Percentiles rank a stretch among this genome's conserved stretches.
These are phyloP conservation scores for Triplophysa siluroides DNA, from an alignment of 2,113 vertebrate species.

Conservation along the genomic window DNA sequence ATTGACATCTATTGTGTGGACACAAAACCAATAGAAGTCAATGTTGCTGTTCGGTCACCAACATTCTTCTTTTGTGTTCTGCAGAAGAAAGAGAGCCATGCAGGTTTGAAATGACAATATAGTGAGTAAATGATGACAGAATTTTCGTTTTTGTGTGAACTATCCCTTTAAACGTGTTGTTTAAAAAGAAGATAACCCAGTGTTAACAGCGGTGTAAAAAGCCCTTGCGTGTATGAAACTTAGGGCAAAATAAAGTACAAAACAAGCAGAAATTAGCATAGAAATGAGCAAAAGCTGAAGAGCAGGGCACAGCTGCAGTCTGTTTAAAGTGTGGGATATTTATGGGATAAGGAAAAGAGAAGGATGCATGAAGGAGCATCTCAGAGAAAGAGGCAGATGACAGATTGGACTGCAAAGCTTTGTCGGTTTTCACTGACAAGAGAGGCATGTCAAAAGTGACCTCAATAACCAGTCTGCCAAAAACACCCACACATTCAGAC, in stretches of 20 bases:
- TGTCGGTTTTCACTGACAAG: constrained; percentile 56
- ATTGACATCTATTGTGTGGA: no score
- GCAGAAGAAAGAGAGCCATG: no score
- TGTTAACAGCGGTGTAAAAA: no score
- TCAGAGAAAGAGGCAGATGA: constrained; percentile 40
- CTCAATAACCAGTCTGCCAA: constrained; percentile 56
- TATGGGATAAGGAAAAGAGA: constrained; percentile 15
- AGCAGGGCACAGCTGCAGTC: neutral
- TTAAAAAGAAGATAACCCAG: no score
- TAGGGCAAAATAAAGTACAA: neutral
- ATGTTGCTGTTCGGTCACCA: no score
- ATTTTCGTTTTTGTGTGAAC: no score
- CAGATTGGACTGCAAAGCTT: constrained; percentile 60
- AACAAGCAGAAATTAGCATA: constrained; percentile 24
- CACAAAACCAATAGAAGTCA: no score
- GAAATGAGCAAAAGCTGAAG: constrained; percentile 20
- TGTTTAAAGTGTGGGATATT: constrained; percentile 34
- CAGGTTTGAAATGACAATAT: no score
- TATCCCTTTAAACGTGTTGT: no score
- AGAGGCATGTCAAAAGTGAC: constrained; percentile 61
- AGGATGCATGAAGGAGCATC: constrained; percentile 27
- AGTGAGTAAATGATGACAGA: no score
- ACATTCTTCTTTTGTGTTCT: no score
- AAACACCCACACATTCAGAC: constrained; percentile 15
- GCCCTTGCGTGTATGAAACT: constrained; percentile 6